These are phyloP conservation scores for cattle (Bos taurus) DNA, from an alignment of 2,113 vertebrate species.

Conservation along the genomic window DNA sequence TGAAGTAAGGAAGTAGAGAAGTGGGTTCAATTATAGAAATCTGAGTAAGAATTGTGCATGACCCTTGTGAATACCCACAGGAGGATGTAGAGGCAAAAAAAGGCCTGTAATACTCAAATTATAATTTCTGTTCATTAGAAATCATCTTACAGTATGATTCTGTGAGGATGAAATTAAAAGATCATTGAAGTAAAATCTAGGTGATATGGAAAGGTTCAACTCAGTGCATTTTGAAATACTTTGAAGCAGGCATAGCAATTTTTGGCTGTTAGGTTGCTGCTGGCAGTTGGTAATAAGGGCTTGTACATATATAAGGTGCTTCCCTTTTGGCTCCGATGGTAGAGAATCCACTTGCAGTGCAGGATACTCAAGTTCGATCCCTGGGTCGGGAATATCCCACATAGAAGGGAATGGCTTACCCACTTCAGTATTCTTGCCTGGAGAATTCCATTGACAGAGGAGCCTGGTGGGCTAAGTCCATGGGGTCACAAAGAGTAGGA, in stretches of 20 bases:
- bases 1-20: not conserved
- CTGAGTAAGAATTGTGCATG: not conserved
- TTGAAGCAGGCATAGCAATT: not conserved
- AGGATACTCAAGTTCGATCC: too few relatives aligned
- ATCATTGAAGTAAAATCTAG: not conserved
- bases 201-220: not conserved
- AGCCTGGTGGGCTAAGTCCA: too few relatives aligned
- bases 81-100: not conserved
- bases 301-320: not conserved
- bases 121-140: not conserved
- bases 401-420: too few relatives aligned
- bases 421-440: too few relatives aligned
- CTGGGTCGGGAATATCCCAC: too few relatives aligned
- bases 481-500: too few relatives aligned
- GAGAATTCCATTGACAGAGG: too few relatives aligned
- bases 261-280: not conserved
- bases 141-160: slow-evolving; percentile 1
- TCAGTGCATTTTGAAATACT: slow-evolving; percentile 15
- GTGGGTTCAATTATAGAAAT: not conserved
- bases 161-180: not conserved
- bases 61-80: not conserved
- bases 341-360: too few relatives aligned
- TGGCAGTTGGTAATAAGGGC: not conserved
- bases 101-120: not conserved
- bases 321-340: too few relatives aligned